Evolutionary conservation across 2,888 invertebrate genomes (phyloP).

Genomic region (Thyatira batis): DNA sequence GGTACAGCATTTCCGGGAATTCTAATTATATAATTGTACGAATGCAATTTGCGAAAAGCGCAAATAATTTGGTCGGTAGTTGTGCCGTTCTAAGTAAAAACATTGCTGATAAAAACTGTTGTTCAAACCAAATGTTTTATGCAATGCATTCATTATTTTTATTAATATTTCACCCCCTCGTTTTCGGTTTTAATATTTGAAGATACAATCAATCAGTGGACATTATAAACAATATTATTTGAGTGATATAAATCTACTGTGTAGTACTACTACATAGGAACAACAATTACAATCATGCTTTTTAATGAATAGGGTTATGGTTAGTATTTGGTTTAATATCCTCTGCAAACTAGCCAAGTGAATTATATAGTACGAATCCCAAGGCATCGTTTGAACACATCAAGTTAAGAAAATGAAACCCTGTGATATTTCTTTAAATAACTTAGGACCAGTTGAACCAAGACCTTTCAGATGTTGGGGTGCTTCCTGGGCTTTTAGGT

Average conservation of each 20-base stretch:
- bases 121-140: no score
- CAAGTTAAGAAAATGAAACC: conserved; percentile 32
- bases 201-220: not conserved
- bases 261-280: not conserved
- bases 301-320: not conserved
- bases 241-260: not conserved
- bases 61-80: no score
- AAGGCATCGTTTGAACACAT: conserved; percentile 50
- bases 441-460: conserved; percentile 83
- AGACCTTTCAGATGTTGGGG: conserved; percentile 67
- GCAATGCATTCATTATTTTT: no score
- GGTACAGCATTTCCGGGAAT: no score
- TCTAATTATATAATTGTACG: no score
- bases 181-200: not conserved
- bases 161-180: no score
- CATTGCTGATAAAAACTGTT: no score
- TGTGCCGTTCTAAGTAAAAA: no score
- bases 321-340: not conserved
- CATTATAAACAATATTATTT: no score
- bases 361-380: conserved; percentile 18
- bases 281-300: not conserved
- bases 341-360: not conserved
- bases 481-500: conserved; percentile 48
- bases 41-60: no score
- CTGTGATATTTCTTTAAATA: conserved; percentile 18